A percentile compares a stretch with the other conserved stretches of the same genome.
These are phyloP conservation scores for Alfaro cultratus DNA, from an alignment of 2,797 vertebrate species.

Conservation along the genomic window DNA sequence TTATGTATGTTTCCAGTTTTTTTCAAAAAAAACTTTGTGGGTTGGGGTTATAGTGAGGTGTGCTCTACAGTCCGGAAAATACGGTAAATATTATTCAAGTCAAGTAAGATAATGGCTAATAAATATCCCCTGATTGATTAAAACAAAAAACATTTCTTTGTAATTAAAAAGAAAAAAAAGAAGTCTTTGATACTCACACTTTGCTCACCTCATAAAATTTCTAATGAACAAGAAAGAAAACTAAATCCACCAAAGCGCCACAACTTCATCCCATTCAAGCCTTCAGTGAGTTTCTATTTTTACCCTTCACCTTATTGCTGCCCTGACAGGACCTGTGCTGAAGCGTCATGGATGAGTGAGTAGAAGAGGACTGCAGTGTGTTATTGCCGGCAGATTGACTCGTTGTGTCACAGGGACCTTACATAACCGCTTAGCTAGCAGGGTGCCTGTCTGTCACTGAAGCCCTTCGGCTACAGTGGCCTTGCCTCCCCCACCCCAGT, in stretches of 20 bases:
- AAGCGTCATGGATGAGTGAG: conserved; percentile 28
- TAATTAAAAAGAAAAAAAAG: neutral
- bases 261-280: no score
- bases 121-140: neutral
- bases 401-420: conserved; percentile 61
- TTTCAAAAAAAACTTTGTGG: no score
- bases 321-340: conserved; percentile 5
- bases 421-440: conserved; percentile 60
- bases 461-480: conserved; percentile 50
- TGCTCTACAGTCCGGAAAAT: no score
- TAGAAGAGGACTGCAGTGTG: conserved; percentile 37
- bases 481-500: conserved; percentile 18
- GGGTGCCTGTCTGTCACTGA: conserved; percentile 45
- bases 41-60: no score
- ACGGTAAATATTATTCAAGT: neutral
- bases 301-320: conserved; percentile 10
- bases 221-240: neutral
- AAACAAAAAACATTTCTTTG: neutral
- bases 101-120: neutral
- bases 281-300: neutral
- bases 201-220: neutral
- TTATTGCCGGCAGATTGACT: conserved; percentile 44
- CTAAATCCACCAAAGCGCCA: neutral
- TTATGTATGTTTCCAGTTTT: no score
- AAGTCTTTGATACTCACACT: neutral